Conservation (phyloP, 1,140 invertebrate species). For the Himalopsyche phryganea region DNA sequence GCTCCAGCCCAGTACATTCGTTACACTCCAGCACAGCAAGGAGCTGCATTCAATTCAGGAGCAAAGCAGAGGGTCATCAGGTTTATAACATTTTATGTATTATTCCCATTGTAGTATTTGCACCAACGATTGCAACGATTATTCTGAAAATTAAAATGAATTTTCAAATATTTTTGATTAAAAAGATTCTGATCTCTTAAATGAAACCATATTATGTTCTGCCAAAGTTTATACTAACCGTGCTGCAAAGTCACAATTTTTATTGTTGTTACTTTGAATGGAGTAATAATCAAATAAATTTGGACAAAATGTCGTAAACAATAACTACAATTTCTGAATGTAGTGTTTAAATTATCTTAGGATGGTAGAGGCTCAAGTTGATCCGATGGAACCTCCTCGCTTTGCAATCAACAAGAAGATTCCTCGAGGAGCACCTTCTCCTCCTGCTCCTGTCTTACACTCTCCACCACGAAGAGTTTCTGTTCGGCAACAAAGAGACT, state of each 20-base stretch:
- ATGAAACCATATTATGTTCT: no score
- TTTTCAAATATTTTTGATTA: no score
- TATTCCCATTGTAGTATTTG: no score
- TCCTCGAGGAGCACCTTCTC: constrained; percentile 94
- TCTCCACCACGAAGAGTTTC: constrained; percentile 96
- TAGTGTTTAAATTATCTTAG: constrained; percentile 34
- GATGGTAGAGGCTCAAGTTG: constrained; percentile 63
- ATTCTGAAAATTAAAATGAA: constrained; percentile 9
- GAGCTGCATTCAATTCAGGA: constrained; percentile 91
- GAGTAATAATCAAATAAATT: no score
- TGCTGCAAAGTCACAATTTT: no score
- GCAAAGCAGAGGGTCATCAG: constrained; percentile 97
- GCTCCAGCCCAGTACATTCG: constrained; percentile 94
- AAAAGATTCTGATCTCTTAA: no score
- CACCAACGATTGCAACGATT: neutral
- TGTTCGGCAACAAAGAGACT: constrained; percentile 98
- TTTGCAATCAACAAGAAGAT: constrained; percentile 97
- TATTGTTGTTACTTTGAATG: no score
- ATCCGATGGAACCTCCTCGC: constrained; percentile 98
- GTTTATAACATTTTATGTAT: constrained; percentile 27
- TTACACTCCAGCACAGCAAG: constrained; percentile 97
- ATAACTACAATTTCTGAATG: no score
- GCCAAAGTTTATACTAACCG: no score
- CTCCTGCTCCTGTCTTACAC: constrained; percentile 93
- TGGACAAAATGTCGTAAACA: no score